Conservation (phyloP, 1,140 invertebrate genomes). For the Drosophila parabipectinata region DNA sequence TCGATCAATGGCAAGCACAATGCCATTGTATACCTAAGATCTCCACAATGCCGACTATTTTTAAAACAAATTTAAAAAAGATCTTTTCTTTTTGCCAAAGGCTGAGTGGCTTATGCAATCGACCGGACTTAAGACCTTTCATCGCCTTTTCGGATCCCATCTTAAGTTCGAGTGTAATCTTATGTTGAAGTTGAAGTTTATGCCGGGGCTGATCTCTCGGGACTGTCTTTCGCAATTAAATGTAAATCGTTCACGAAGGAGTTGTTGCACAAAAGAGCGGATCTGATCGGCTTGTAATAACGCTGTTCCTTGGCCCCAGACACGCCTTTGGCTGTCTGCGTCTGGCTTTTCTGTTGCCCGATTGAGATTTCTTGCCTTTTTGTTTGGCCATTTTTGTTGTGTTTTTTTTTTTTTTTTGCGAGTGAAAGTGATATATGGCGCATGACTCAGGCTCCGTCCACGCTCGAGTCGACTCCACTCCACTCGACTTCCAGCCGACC, state of each 20-base stretch:
- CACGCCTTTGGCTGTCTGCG: conserved; percentile 60
- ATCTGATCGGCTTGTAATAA: conserved; percentile 11
- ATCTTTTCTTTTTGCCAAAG: conserved; percentile 49
- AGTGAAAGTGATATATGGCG: conserved; percentile 79
- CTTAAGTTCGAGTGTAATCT: conserved; percentile 14
- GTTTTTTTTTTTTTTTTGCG: conserved; percentile 52
- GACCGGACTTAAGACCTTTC: conserved; percentile 39
- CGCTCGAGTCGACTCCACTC: conserved; percentile 18
- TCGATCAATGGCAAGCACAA: conserved; percentile 59
- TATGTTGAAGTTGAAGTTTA: conserved; percentile 17
- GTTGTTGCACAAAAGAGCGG: conserved; percentile 14
- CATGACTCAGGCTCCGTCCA: conserved; percentile 64
- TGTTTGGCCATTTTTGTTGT: conserved; percentile 37
- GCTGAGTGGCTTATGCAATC: conserved; percentile 59
- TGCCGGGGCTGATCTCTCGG: conserved; percentile 19
- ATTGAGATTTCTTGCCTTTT: conserved; percentile 72
- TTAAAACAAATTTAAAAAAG: conserved; percentile 40
- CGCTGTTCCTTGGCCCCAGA: conserved; percentile 53
- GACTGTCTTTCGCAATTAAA: conserved; percentile 52
- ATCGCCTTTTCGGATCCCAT: conserved; percentile 10
- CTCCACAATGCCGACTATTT: background rate
- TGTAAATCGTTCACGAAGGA: conserved; percentile 39
- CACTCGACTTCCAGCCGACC: conserved; percentile 30
- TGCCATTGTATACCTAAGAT: conserved; percentile 18
- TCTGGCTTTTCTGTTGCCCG: conserved; percentile 42